Conservation (phyloP, 2,888 invertebrate genomes). For the Lissocephala sabroskyi region DNA sequence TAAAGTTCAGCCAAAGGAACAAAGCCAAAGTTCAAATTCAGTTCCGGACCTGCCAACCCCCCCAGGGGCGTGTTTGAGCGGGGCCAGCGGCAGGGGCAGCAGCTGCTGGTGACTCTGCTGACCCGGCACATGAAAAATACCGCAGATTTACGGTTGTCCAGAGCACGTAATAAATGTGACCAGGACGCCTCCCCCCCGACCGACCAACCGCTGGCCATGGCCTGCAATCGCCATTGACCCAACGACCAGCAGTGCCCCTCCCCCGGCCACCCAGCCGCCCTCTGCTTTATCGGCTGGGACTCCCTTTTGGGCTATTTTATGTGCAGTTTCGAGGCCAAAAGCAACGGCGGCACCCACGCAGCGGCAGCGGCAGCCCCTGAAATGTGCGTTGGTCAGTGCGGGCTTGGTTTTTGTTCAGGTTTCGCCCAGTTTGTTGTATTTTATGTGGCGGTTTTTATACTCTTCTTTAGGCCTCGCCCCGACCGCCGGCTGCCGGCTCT, state of each 20-base stretch:
- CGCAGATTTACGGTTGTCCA: conserved; percentile 65
- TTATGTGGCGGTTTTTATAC: conserved; percentile 50
- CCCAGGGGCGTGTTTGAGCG: too few relatives aligned
- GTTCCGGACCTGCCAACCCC: too few relatives aligned
- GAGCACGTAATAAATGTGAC: too few relatives aligned
- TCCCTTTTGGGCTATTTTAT: conserved; percentile 40
- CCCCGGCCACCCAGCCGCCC: conserved; percentile 2
- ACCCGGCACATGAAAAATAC: conserved; percentile 50
- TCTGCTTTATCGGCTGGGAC: neutral
- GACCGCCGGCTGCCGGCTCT: neutral
- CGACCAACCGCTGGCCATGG: too few relatives aligned
- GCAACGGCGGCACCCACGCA: too few relatives aligned
- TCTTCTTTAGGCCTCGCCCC: conserved; percentile 12
- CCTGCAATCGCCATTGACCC: too few relatives aligned
- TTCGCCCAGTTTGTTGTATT: conserved; percentile 52
- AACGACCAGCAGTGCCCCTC: too few relatives aligned
- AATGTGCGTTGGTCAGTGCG: too few relatives aligned
- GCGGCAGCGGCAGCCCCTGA: too few relatives aligned
- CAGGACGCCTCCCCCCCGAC: neutral
- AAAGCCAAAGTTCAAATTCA: conserved; percentile 38
- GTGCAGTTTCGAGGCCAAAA: conserved; percentile 63
- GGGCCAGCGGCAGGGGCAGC: too few relatives aligned
- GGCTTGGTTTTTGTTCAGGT: conserved; percentile 25
- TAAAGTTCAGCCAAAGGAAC: conserved; percentile 22
- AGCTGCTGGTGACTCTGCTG: conserved; percentile 7